phyloP scores from a whole-genome alignment of 2,797 vertebrate genomes.

The Iguana delicatissima region DNA sequence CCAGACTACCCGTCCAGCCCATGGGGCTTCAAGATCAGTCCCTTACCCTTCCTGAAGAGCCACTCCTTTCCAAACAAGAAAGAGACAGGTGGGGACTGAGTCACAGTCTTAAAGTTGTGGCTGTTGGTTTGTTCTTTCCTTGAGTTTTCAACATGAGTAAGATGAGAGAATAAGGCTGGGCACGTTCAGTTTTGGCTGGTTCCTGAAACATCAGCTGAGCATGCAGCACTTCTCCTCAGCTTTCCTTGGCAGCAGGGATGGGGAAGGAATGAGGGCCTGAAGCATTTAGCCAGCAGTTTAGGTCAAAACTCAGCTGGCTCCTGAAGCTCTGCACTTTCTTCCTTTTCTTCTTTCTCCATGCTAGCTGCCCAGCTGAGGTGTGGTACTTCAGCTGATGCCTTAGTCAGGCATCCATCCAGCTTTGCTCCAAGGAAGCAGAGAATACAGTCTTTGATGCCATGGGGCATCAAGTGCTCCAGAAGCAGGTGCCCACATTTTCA shows the following conservation, averaged over 20 bases:
- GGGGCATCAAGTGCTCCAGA: too few species aligned
- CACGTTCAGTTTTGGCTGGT: background rate
- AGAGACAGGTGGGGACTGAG: too few species aligned
- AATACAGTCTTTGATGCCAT: too few species aligned
- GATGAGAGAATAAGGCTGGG: background rate
- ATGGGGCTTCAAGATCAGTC: too few species aligned
- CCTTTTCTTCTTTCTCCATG: background rate
- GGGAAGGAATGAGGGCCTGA: background rate
- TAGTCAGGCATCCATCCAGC: background rate
- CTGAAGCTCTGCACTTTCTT: background rate
- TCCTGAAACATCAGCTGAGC: background rate
- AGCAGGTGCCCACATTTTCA: background rate
- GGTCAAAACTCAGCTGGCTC: background rate
- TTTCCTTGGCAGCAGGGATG: background rate
- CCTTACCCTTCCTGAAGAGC: too few species aligned
- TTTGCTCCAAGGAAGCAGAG: background rate
- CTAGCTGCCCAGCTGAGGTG: background rate
- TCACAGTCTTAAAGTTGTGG: too few species aligned
- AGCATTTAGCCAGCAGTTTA: background rate
- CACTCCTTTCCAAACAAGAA: too few species aligned
- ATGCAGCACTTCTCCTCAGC: background rate
- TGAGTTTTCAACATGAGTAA: background rate
- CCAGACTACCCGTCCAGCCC: too few species aligned
- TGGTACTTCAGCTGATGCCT: background rate
- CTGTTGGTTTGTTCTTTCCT: background rate